These are phyloP conservation scores for Brachionus angularis DNA, from an alignment of 1,140 invertebrate species.

Conservation along the genomic window DNA sequence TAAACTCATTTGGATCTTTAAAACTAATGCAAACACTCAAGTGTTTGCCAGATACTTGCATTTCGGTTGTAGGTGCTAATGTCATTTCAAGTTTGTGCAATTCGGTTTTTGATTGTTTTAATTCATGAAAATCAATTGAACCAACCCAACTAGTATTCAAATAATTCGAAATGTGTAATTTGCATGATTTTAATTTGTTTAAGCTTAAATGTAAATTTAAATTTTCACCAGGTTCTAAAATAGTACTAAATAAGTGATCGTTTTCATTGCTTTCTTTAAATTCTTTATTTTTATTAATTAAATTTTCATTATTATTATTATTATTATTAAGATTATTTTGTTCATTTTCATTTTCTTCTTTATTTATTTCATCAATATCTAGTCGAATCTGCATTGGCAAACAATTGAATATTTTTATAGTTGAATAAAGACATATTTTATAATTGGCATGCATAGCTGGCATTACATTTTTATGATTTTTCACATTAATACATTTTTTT, in stretches of 20 bases:
- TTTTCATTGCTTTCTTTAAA: too few relatives aligned
- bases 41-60: slow-evolving; percentile 34
- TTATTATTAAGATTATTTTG: too few relatives aligned
- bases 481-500: slow-evolving; percentile 18
- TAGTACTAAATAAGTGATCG: neutral
- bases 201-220: neutral
- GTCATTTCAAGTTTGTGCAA: slow-evolving; percentile 21
- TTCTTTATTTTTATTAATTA: too few relatives aligned
- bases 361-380: slow-evolving; percentile 18
- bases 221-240: slow-evolving; percentile 23
- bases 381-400: slow-evolving; percentile 33
- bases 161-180: slow-evolving; percentile 24
- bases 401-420: slow-evolving; percentile 20
- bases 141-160: slow-evolving; percentile 37
- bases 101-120: neutral
- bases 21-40: slow-evolving; percentile 9
- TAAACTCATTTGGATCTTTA: slow-evolving; percentile 36
- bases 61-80: slow-evolving; percentile 17
- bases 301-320: too few relatives aligned
- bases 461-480: slow-evolving; percentile 35
- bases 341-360: too few relatives aligned
- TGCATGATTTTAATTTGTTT: neutral
- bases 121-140: neutral
- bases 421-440: neutral
- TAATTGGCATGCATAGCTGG: slow-evolving; percentile 43